Percentiles rank a stretch among this genome's conserved stretches.
phyloP scores from a whole-genome alignment of 1,140 invertebrate genomes.

The Adelges cooleyi region DNA sequence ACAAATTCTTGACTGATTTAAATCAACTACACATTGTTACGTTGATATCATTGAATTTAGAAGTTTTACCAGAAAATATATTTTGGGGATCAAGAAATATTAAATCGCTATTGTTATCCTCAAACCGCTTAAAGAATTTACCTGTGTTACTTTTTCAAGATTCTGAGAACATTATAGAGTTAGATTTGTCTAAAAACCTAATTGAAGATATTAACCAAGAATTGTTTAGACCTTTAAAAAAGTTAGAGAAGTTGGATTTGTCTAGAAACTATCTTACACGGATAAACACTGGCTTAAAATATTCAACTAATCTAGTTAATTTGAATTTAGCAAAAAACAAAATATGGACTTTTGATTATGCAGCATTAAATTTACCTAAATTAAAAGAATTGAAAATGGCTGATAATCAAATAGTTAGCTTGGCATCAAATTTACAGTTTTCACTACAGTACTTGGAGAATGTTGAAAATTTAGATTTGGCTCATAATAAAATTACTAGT shows the following conservation, averaged over 20 bases:
- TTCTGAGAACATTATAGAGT: conserved; percentile 42
- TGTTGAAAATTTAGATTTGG: conserved; percentile 2
- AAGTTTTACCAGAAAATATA: conserved; percentile 45
- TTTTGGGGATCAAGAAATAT: conserved; percentile 45
- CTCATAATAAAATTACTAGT: background rate
- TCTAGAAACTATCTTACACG: conserved; percentile 38
- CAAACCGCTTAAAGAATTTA: conserved; percentile 45
- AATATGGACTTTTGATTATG: background rate
- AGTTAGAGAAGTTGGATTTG: conserved; percentile 44
- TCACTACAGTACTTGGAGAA: conserved; percentile 17
- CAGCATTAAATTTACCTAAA: background rate
- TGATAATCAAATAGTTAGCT: conserved; percentile 6
- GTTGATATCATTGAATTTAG: background rate
- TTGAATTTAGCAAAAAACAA: conserved; percentile 4
- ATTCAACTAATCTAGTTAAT: background rate
- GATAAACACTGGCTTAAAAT: background rate
- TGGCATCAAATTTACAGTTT: conserved; percentile 36
- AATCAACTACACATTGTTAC: background rate
- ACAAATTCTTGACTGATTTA: conserved; percentile 2
- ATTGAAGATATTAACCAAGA: conserved; percentile 43
- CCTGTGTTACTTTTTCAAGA: conserved; percentile 46
- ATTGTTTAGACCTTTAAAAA: conserved; percentile 42
- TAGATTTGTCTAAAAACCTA: conserved; percentile 47
- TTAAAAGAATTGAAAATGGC: conserved; percentile 11
- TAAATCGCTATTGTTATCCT: conserved; percentile 44